A percentile compares a stretch with the other conserved stretches of the same genome.
phyloP scores from a whole-genome alignment of 2,888 invertebrate species.

The Drosophila trichaetosa region DNA sequence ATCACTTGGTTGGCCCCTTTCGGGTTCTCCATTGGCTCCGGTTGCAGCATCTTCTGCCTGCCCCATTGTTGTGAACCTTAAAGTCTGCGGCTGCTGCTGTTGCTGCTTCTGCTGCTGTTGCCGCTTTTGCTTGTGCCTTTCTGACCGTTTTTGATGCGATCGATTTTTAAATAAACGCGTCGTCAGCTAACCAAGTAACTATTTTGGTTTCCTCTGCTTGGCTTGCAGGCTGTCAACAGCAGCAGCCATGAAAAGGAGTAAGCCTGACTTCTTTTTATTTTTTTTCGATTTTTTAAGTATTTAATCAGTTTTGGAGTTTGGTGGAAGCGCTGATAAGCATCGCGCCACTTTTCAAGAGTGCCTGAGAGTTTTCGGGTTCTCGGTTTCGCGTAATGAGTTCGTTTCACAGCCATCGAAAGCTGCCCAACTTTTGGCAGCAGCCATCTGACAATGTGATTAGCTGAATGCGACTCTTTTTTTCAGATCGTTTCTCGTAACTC shows the following conservation, averaged over 20 bases:
- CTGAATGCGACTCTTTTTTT: neutral
- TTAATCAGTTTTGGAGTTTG: slow-evolving; percentile 75
- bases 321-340: slow-evolving; percentile 76
- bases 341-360: slow-evolving; percentile 63
- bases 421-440: slow-evolving; percentile 48
- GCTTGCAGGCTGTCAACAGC: slow-evolving; percentile 46
- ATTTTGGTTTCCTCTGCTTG: slow-evolving; percentile 26
- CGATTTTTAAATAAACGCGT: slow-evolving; percentile 72
- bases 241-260: slow-evolving; percentile 29
- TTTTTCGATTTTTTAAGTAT: slow-evolving; percentile 65
- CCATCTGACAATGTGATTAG: slow-evolving; percentile 59
- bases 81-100: neutral
- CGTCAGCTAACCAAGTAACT: slow-evolving; percentile 52
- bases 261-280: slow-evolving; percentile 16
- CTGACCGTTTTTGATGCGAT: slow-evolving; percentile 63
- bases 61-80: slow-evolving; percentile 62
- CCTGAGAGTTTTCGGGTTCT: slow-evolving; percentile 32
- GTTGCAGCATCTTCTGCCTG: slow-evolving; percentile 41
- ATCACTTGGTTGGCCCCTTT: slow-evolving; percentile 60
- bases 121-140: slow-evolving; percentile 4
- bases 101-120: neutral
- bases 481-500: neutral
- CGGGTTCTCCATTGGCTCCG: slow-evolving; percentile 36
- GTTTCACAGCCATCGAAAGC: slow-evolving; percentile 68
- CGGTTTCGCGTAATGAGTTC: slow-evolving; percentile 68